Evolutionary conservation across 2,113 vertebrate species (phyloP), one percentile per base, ranked within the genome.

Genomic region (Chiloscyllium plagiosum): DNA sequence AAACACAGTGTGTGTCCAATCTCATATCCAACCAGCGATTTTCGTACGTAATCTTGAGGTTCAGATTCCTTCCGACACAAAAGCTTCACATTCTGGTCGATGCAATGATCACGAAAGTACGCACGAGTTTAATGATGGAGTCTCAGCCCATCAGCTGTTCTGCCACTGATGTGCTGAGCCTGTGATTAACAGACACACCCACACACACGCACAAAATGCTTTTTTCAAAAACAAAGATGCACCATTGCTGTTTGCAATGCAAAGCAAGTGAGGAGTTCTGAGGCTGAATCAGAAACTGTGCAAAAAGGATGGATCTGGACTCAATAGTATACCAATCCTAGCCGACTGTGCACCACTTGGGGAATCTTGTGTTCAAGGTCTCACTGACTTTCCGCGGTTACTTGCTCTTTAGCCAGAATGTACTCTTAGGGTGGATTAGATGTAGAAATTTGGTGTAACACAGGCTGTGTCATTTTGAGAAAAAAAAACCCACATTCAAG

Each of bases 71-170:
- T 92, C 5, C n/a, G 6, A n/a, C 6, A 2, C 87, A 5, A 52
- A 50, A 24, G 68, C 42, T 68, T 93, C n/a, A 93, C 19, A 2
- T 2, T 37, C 17, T 42, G 89, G 17, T 68, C 10, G 89, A 93
- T 37, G 33, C 61, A 37, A 47, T 83, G 42, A 68, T 93, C 66
- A n/a, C n/a, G 37, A n/a, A 47, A 37, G 89, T 93, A 68, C 33
- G 33, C 15, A 20, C n/a, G n/a, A 66, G 89, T 93, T 68, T 93
- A 93, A 93, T 93, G 61, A 93, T 37, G 89, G 89, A 33, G 65
- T 37, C 33, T 20, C 6, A 68, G 15, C 56, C n/a, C 89, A 93
- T 93, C 37, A 93, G 17, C 56, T 22, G 33, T 15, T 19, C 22
- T 65, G 56, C 56, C 52, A 4, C 52, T 92, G 87, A 65, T 92